A percentile compares a stretch with the other conserved stretches of the same genome.
phyloP scores from a whole-genome alignment of 2,113 vertebrate species.

The Mastomys coucha region DNA sequence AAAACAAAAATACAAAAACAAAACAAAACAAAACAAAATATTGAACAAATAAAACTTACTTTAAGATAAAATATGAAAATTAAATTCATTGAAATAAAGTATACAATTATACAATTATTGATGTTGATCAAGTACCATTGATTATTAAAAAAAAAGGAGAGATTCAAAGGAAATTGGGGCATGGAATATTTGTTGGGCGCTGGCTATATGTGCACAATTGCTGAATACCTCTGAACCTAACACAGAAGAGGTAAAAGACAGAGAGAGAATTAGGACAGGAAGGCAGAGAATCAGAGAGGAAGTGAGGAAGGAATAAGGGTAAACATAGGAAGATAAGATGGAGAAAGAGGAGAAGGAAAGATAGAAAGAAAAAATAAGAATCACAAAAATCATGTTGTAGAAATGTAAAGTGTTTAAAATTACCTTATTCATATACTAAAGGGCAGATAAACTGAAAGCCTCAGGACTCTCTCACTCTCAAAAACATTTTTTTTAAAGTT shows the following conservation, averaged over 20 bases:
- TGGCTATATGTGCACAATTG: background rate
- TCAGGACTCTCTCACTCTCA: background rate
- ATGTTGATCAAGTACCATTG: background rate
- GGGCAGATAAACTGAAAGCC: background rate
- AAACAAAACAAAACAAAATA: too few species aligned
- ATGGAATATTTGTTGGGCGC: background rate
- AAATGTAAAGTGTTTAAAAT: background rate
- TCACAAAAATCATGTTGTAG: background rate
- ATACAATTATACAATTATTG: background rate
- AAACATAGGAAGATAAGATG: background rate
- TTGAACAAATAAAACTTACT: background rate
- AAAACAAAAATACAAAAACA: too few species aligned
- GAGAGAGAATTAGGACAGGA: background rate
- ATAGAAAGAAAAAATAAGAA: background rate
- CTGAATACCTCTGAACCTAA: background rate
- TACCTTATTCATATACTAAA: background rate
- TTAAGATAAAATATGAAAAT: too few species aligned
- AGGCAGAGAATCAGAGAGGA: background rate
- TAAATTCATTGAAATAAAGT: too few species aligned
- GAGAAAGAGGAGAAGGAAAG: background rate
- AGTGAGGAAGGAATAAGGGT: background rate
- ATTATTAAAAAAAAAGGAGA: background rate
- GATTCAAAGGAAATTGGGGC: background rate
- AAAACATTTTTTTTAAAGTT: background rate
- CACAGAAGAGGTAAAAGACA: background rate